These are phyloP conservation scores for Eubasilissa splendida DNA, from an alignment of 2,888 invertebrate genomes.

Conservation along the genomic window DNA sequence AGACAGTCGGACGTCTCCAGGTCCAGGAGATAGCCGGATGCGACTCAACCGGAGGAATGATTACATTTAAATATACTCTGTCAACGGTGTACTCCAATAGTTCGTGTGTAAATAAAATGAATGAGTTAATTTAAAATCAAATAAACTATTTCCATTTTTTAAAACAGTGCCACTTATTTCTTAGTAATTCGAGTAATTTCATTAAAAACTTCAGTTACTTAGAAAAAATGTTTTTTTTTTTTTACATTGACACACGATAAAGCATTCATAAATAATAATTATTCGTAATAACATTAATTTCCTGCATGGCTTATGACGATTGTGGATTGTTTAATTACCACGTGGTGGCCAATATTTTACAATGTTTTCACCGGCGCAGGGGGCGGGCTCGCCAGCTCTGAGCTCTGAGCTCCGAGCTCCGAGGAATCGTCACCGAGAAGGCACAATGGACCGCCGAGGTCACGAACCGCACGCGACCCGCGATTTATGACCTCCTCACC, in stretches of 20 bases:
- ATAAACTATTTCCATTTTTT: too few relatives aligned
- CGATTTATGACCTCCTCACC: conserved; percentile 36
- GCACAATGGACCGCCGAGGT: conserved; percentile 38
- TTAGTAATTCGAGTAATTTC: too few relatives aligned
- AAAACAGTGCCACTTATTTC: too few relatives aligned
- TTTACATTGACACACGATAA: too few relatives aligned
- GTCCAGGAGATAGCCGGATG: conserved; percentile 24
- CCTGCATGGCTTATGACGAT: neutral
- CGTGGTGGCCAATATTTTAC: conserved; percentile 16
- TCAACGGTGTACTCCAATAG: neutral
- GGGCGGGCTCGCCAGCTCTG: conserved; percentile 13
- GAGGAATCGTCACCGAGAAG: conserved; percentile 34
- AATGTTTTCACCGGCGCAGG: neutral
- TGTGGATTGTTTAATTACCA: conserved; percentile 24
- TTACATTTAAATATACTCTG: neutral
- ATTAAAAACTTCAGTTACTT: too few relatives aligned
- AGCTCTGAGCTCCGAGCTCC: neutral
- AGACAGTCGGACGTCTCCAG: conserved; percentile 18
- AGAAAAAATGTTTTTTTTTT: too few relatives aligned
- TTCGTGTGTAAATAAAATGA: neutral
- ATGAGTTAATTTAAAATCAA: too few relatives aligned
- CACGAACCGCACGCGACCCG: conserved; percentile 34
- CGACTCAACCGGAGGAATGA: neutral
- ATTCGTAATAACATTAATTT: neutral
- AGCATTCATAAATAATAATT: neutral